phyloP scores from a whole-genome alignment of 2,888 invertebrate species.

The Meganola albula region DNA sequence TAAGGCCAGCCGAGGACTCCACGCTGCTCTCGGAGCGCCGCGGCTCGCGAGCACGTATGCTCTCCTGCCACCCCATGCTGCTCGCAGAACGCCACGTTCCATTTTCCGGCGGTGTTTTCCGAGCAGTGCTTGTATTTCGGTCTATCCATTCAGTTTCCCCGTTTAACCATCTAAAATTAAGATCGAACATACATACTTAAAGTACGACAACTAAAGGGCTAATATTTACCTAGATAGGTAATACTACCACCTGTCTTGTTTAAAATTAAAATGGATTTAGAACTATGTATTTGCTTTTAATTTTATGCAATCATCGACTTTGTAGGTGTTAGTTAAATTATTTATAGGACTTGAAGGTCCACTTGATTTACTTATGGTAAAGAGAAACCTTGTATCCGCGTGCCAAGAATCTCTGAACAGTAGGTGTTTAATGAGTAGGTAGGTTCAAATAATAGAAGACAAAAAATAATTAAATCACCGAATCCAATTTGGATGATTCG shows the following conservation, averaged over 20 bases:
- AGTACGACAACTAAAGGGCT: no score
- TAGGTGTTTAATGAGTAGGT: conserved; percentile 35
- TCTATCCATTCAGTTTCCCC: conserved; percentile 66
- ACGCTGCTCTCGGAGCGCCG: conserved; percentile 59
- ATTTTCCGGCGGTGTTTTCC: conserved; percentile 55
- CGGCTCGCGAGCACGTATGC: conserved; percentile 49
- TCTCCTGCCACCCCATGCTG: conserved; percentile 64
- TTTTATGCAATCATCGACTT: conserved; percentile 33
- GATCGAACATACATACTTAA: not conserved
- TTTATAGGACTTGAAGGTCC: conserved; percentile 48
- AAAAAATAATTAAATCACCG: conserved; percentile 36
- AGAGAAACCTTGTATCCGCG: conserved; percentile 33
- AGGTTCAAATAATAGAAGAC: conserved; percentile 27
- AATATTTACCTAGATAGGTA: no score
- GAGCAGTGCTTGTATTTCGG: conserved; percentile 46
- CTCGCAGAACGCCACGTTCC: conserved; percentile 64
- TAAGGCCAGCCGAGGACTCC: conserved; percentile 74
- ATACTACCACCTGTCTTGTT: no score
- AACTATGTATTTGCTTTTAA: no score
- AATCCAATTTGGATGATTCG: no score
- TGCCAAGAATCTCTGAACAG: conserved; percentile 33
- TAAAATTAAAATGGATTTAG: no score
- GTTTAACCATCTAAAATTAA: conserved; percentile 60
- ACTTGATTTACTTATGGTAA: conserved; percentile 37
- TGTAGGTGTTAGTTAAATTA: conserved; percentile 31